A percentile compares a stretch with the other conserved stretches of the same genome.
Evolutionary conservation across 2,888 invertebrate genomes (phyloP).

Genomic region (Gortyna flavago): DNA sequence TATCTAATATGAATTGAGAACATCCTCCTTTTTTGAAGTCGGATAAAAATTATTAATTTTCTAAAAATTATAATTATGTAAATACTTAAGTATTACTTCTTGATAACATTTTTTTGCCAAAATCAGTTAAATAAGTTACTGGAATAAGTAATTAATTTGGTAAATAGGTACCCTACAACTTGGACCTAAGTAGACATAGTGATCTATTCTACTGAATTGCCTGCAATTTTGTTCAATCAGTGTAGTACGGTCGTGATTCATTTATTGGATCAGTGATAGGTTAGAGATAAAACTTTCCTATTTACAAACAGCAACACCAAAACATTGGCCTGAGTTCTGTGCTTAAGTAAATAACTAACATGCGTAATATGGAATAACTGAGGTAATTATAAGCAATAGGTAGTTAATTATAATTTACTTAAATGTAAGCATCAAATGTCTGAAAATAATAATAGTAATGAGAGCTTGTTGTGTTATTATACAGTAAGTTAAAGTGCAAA

Average conservation of each 20-base stretch:
- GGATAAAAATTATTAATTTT: too few species aligned
- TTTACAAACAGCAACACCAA: constrained; percentile 34
- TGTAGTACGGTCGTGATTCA: constrained; percentile 1
- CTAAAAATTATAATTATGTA: too few species aligned
- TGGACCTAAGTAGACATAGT: neutral
- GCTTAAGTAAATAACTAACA: neutral
- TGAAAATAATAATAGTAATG: neutral
- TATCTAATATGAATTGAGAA: too few species aligned
- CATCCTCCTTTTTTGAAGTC: too few species aligned
- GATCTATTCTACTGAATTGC: neutral
- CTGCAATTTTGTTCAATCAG: neutral
- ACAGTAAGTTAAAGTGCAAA: neutral
- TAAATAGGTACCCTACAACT: neutral
- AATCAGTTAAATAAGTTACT: too few species aligned
- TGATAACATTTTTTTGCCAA: too few species aligned
- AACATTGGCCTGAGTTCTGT: constrained; percentile 8
- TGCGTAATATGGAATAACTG: neutral
- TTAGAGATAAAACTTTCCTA: constrained; percentile 28
- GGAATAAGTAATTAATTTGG: too few species aligned
- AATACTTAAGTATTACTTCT: too few species aligned
- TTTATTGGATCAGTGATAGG: constrained; percentile 35
- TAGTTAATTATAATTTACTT: neutral
- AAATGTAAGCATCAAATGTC: neutral
- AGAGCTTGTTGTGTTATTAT: neutral
- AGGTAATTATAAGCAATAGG: neutral